Evolutionary conservation across 2,113 vertebrate species (phyloP), one percentile per base, ranked within the genome.

Genomic region (Rattus rattus): DNA sequence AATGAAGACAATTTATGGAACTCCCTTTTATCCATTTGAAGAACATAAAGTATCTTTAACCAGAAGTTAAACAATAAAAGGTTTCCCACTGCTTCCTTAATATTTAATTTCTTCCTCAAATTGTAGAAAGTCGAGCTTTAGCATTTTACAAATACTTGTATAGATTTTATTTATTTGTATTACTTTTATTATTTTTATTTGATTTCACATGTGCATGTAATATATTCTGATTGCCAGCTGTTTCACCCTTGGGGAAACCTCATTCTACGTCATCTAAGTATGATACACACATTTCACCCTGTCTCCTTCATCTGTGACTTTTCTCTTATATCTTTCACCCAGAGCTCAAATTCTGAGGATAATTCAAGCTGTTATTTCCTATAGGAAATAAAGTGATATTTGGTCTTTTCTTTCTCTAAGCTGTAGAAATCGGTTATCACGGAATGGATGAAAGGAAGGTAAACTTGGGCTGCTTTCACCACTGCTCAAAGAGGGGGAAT

Each of bases 311-410:
- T 81, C 10, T 36, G 30, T 85, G 80, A 87, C 7, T 49, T 92
- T 89, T 93, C 79, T 43, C 59, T 94, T 19, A 95, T 88, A 91
- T 65, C 24, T 83, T 95, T 67, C 28, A 93, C 24, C 11, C 63
- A 52, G 20, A 39, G 63, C 1, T 79, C 67, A 92, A 95, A 19
- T 39, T 93, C 94, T 97, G 72, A 26, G 26, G 39, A 65, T 26
- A 69, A 91, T 93, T 89, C 36, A 56, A 33, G 88, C 28, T 93
- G 26, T 39, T 47, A 73, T 77, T 85, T 85, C 90, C 14, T 91
- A 22, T 61, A 75, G 14, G 67, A 33, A 67, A 88, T 75, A 12
- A 97, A 93, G 72, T 63, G 88, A 63, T 11, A 16, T 56, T 47
- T 93, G 8, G 1, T 43, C 9, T 61, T 70, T 80, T 56, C 33